Conservation (phyloP, 2,113 vertebrate genomes). For the Protobothrops flavoviridis region DNA sequence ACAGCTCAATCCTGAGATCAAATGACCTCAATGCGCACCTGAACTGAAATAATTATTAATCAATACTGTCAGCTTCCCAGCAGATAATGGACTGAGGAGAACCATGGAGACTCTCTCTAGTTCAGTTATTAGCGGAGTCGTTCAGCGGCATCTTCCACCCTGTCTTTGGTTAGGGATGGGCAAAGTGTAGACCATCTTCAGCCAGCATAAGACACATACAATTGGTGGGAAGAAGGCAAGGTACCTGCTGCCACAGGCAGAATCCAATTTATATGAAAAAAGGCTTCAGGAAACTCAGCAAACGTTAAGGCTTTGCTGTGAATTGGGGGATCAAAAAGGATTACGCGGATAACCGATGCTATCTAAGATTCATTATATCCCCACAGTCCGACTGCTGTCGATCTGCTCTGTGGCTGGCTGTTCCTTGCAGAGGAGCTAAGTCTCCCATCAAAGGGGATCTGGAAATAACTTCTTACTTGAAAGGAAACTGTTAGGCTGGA, state of each 20-base stretch:
- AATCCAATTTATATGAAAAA: not conserved
- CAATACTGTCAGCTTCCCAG: not conserved
- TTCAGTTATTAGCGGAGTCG: not conserved
- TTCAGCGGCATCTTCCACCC: not conserved
- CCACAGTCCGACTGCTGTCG: not conserved
- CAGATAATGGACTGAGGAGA: not conserved
- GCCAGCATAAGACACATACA: not conserved
- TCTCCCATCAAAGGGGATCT: not conserved
- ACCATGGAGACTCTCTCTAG: not conserved
- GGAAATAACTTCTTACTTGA: not conserved
- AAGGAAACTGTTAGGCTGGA: not conserved
- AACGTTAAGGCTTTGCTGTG: not conserved
- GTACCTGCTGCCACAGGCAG: not conserved
- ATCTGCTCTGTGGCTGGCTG: not conserved
- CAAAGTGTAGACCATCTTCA: not conserved
- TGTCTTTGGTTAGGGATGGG: not conserved
- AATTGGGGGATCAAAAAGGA: constrained; percentile 21
- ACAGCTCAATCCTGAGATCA: not conserved
- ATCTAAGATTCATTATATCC: constrained; percentile 12
- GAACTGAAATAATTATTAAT: not conserved
- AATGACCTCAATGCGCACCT: not conserved
- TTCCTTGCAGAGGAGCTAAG: not conserved
- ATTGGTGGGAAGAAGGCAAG: not conserved
- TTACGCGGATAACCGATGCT: constrained; percentile 2
- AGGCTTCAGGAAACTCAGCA: not conserved